A percentile compares a stretch with the other conserved stretches of the same genome.
These are phyloP conservation scores for Andricus grossulariae DNA, from an alignment of 1,140 invertebrate genomes.

Conservation along the genomic window DNA sequence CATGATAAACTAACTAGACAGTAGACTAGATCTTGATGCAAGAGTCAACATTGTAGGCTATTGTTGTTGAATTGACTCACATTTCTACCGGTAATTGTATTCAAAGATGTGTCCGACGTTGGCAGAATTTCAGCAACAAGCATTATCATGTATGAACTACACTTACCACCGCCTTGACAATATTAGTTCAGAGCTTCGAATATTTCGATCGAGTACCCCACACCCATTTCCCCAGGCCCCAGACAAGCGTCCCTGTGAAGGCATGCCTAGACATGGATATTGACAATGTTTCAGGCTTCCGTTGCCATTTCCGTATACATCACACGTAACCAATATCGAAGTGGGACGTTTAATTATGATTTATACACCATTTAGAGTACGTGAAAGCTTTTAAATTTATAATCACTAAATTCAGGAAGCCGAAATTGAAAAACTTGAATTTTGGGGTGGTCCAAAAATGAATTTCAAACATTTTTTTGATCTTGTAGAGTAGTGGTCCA, in stretches of 20 bases:
- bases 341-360: constrained; percentile 18
- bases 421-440: too few species aligned
- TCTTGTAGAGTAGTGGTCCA: too few species aligned
- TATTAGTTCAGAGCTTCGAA: constrained; percentile 26
- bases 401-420: too few species aligned
- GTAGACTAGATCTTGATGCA: too few species aligned
- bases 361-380: neutral
- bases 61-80: neutral
- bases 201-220: constrained; percentile 30
- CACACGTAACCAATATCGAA: constrained; percentile 15
- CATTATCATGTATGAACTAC: constrained; percentile 24
- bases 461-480: too few species aligned
- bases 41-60: too few species aligned
- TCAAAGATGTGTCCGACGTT: constrained; percentile 13
- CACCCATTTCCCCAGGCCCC: constrained; percentile 19
- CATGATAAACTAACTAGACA: too few species aligned
- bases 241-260: constrained; percentile 17
- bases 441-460: too few species aligned
- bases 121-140: constrained; percentile 14
- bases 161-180: constrained; percentile 29
- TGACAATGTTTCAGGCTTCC: constrained; percentile 30
- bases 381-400: neutral
- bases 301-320: constrained; percentile 26
- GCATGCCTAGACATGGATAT: constrained; percentile 25
- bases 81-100: constrained; percentile 18